These are phyloP conservation scores for Lepidurus apus DNA, from an alignment of 1,140 invertebrate species.

Conservation along the genomic window DNA sequence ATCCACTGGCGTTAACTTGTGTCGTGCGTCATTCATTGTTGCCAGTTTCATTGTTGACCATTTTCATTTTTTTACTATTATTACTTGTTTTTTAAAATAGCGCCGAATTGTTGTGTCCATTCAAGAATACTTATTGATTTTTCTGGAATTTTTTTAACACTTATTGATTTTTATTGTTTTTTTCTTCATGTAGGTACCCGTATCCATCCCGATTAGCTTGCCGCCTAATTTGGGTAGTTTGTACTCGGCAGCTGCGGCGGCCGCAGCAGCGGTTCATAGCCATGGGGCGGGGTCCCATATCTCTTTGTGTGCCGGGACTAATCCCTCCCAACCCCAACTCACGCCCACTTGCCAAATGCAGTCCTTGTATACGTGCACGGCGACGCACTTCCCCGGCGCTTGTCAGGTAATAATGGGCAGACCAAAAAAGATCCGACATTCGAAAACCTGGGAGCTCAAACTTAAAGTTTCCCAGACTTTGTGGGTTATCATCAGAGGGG, in stretches of 20 bases:
- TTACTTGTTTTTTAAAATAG: too few species aligned
- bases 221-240: conserved; percentile 45
- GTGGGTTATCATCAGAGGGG: not conserved
- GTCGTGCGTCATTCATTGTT: too few species aligned
- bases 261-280: conserved; percentile 40
- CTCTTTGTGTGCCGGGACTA: not conserved
- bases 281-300: not conserved
- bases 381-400: conserved; percentile 4
- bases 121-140: too few species aligned
- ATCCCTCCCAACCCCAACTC: conserved; percentile 43
- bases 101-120: too few species aligned
- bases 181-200: conserved; percentile 50
- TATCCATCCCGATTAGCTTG: conserved; percentile 55
- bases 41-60: too few species aligned
- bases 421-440: too few species aligned
- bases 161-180: conserved; percentile 31
- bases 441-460: too few species aligned
- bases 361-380: conserved; percentile 21
- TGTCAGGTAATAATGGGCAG: not conserved
- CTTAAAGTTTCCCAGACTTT: too few species aligned
- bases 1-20: too few species aligned
- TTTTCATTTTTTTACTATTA: too few species aligned
- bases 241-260: conserved; percentile 41
- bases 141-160: not conserved
- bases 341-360: conserved; percentile 46